phyloP scores from a whole-genome alignment of 2,888 invertebrate genomes.

The Cheiracanthium punctorium region DNA sequence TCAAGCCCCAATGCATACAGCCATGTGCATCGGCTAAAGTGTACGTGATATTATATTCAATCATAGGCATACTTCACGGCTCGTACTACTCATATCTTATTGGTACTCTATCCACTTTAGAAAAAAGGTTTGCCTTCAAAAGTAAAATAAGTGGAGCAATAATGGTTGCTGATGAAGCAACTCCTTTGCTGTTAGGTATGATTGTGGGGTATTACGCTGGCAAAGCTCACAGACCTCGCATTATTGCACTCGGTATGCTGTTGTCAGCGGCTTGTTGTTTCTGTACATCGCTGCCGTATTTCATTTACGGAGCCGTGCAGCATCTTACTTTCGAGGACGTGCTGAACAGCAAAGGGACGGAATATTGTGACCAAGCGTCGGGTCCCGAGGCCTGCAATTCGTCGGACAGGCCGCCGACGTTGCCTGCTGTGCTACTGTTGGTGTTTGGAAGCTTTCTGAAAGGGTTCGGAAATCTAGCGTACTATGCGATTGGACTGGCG shows the following conservation, averaged over 20 bases:
- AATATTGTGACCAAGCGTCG: conserved; percentile 10
- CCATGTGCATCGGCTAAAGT: conserved; percentile 66
- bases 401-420: conserved; percentile 22
- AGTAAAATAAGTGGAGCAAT: conserved; percentile 71
- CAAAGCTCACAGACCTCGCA: conserved; percentile 65
- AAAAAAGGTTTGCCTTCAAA: conserved; percentile 71
- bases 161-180: conserved; percentile 67
- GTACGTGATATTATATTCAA: conserved; percentile 62
- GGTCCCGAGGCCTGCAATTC: conserved; percentile 18
- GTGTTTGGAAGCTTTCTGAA: conserved; percentile 83
- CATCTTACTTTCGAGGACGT: conserved; percentile 27
- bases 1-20: conserved; percentile 71
- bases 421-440: conserved; percentile 80
- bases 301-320: conserved; percentile 69
- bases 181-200: conserved; percentile 55
- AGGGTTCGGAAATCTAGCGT: conserved; percentile 82
- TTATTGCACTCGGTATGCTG: conserved; percentile 63
- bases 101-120: conserved; percentile 69
- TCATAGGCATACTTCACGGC: conserved; percentile 71
- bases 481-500: conserved; percentile 82
- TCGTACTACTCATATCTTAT: conserved; percentile 70
- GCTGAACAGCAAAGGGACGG: conserved; percentile 20
- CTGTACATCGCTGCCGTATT: conserved; percentile 65
- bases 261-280: conserved; percentile 64
- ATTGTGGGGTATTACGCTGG: conserved; percentile 71